phyloP scores from a whole-genome alignment of 2,888 invertebrate genomes.

The Phlogophora meticulosa region DNA sequence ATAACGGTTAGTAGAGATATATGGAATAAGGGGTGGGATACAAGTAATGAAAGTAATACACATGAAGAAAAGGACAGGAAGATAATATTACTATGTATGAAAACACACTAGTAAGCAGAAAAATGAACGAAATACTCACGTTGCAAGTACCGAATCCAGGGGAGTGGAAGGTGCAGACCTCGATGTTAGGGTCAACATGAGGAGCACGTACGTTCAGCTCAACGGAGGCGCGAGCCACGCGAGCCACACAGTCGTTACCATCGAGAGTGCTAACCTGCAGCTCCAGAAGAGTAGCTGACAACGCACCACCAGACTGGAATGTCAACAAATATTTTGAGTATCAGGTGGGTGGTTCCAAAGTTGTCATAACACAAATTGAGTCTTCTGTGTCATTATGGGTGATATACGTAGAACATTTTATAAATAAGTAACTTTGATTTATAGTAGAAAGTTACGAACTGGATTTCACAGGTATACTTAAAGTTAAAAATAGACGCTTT shows the following conservation, averaged over 20 bases:
- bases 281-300: constrained; percentile 70
- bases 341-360: background rate
- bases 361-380: too few relatives aligned
- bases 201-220: constrained; percentile 70
- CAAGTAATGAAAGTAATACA: background rate
- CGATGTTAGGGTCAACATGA: constrained; percentile 74
- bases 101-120: background rate
- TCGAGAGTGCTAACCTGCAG: constrained; percentile 60
- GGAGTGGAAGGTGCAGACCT: constrained; percentile 77
- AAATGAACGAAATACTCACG: constrained; percentile 66
- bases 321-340: background rate
- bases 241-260: constrained; percentile 66
- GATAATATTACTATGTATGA: constrained; percentile 11
- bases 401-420: too few relatives aligned
- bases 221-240: constrained; percentile 54
- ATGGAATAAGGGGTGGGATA: background rate
- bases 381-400: too few relatives aligned
- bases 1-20: background rate
- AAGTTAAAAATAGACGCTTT: too few relatives aligned
- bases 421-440: too few relatives aligned
- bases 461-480: too few relatives aligned
- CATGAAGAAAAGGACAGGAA: background rate
- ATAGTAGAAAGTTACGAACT: too few relatives aligned
- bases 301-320: constrained; percentile 59
- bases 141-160: constrained; percentile 76